A percentile compares a stretch with the other conserved stretches of the same genome.
Conservation (phyloP, 2,797 vertebrate genomes). For the Halcyon leucocephala region DNA sequence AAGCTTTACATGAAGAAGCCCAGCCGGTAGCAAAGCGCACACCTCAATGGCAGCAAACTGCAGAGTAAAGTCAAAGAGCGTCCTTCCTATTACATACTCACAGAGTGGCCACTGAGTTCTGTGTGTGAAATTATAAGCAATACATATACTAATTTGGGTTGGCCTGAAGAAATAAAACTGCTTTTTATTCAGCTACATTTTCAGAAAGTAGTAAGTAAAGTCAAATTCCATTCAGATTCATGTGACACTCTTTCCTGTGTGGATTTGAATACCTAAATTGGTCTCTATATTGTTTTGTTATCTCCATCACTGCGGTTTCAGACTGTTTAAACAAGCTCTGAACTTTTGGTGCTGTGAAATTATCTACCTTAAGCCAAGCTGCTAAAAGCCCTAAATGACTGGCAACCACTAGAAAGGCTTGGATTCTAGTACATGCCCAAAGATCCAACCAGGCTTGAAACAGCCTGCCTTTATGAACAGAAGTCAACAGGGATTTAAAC, state of each 20-base stretch:
- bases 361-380: neutral
- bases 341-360: neutral
- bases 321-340: neutral
- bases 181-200: neutral
- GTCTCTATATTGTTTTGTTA: neutral
- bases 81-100: neutral
- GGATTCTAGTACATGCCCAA: neutral
- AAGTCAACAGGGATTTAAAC: neutral
- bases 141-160: neutral
- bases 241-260: neutral
- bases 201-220: neutral
- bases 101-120: neutral
- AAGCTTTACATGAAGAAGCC: neutral
- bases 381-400: neutral
- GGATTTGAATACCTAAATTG: neutral
- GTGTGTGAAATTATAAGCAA: neutral
- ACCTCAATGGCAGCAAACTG: accelerated
- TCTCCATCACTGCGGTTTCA: neutral
- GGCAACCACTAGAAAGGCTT: neutral
- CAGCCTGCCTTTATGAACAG: neutral
- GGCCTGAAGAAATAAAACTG: neutral
- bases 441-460: neutral
- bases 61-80: neutral
- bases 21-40: neutral
- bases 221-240: neutral